Evolutionary conservation across 2,113 vertebrate species (phyloP), one percentile per base, ranked within the genome.

Genomic region (Labrus mixtus): DNA sequence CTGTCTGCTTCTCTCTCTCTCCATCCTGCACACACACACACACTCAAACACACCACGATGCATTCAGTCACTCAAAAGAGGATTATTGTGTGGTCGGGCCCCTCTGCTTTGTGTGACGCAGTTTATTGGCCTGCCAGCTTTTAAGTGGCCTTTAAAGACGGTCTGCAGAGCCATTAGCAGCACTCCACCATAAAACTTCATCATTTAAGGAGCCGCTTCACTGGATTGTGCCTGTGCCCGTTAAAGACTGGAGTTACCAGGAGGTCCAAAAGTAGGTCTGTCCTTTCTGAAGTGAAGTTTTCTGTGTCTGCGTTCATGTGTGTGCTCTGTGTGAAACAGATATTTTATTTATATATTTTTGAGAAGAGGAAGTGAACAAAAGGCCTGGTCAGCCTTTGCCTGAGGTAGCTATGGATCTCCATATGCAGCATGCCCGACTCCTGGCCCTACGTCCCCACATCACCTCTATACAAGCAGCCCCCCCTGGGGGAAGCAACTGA

Each of bases 141-240:
- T 89, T 93, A 93, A 93, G 92, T 87, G 87, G 75, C 85, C 86
- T 89, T 93, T 89, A 74, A 91, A 80, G 84, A 83, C 78, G 67
- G 85, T 87, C 85, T 78, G 65, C 81, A 76, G 86, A 76, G 89
- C 91, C 90, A 93, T 94, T 93, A 94, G 85, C 71, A 79, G 88
- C 89, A 89, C 87, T 91, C 89, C 76, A 83, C 80, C 89, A 85
- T 90, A 85, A 92, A 92, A 89, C 74, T 76, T 74, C 80, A 90
- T 81, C 84, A 89, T 91, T 93, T 90, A 91, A 76, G 62, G 77
- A 84, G 87, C 81, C 83, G 84, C 82, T 84, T 90, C 17, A 59
- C 80, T 74, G 80, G 87, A 68, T 78, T 90, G 76, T 81, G 69
- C 81, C 48, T 60, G 63, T 81, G 57, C 65, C 64, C 79, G n/a